Base-by-base conservation (phyloP, 2,113 vertebrate genomes). In the Odontophorus gujanensis region DNA sequence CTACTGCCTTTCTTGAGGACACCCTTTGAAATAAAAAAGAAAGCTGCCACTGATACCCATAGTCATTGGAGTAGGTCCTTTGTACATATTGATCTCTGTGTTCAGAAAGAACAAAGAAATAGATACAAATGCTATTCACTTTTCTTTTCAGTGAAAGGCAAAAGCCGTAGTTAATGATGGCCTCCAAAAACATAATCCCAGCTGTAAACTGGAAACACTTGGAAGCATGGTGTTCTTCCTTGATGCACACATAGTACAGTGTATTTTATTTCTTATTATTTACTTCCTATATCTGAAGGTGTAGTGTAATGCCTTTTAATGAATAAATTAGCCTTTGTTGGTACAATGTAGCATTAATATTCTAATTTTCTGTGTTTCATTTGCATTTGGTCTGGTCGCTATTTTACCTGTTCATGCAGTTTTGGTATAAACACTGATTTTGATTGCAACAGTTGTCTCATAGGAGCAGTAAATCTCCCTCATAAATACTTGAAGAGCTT, bases 21-120 rank as follows among this genome's bases (percentile, higher is more conserved):
- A 58, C 3, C 3, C 2, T 81, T 24, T n/a, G 66, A 40, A 50
- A 67, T 55, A 0, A 1, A 59, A 90, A 38, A 6, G 10, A 82
- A 77, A 67, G 25, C 2, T 79, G 18, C 20, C 32, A 30, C 30
- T 21, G 5, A 24, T 21, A 20, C 20, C 13, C 42, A 21, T 0
- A 0, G 38, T 61, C 40, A 12, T 21, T n/a, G 48, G 21, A 34
- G n/a, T 11, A 79, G 32, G 36, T 81, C 11, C 26, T 85, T 67
- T 61, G 36, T 53, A 18, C 7, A 58, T 67, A 8, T 1, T 55
- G 65, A 17, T 6, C 28, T 3, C 8, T 20, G 7, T 0, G 0
- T 21, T 83, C 22, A 42, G 20, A 7, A 67, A 40, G 21, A 85
- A 25, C 7, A 38, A 63, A 40, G 45, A 36, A 36, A 48, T 9